Evolutionary conservation across 2,113 vertebrate species (phyloP), one percentile per base, ranked within the genome.

Genomic region (Halcyon senegalensis): DNA sequence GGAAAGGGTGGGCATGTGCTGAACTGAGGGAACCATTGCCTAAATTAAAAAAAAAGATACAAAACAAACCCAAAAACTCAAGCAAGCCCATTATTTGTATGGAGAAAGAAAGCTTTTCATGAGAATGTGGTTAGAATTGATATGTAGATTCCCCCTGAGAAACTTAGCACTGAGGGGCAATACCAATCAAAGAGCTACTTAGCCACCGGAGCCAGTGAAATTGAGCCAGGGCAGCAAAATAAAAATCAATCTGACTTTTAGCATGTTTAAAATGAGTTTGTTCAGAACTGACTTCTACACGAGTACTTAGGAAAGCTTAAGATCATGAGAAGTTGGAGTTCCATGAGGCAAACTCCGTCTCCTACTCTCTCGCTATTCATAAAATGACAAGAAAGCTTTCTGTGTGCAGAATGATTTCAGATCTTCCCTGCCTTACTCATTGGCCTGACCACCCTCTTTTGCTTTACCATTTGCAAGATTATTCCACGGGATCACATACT

Each of bases 121-220:
- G 87, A 67, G 75, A 72, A 60, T n/a, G 41, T 84, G 33, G 59
- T 77, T 96, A 86, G 76, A 74, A 88, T 23, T 64, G 14, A 37
- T 39, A 70, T 43, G 16, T n/a, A 3, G 56, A 44, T 86, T 91
- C 89, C 81, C 66, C 58, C 58, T 37, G 80, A 87, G 89, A 89
- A 92, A 41, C 84, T 94, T 66, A 87, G 86, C n/a, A 30, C 56
- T 43, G 44, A 60, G 78, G 44, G 63, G 78, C 85, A 94, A 87
- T 55, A 85, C 44, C 70, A 68, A 94, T 94, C 79, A 90, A 95
- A 93, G 68, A 84, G 30, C 69, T 82, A 62, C 80, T 91, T 89
- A 84, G 63, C 69, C 55, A 66, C 43, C 41, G 44, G 62, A 96
- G 66, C 74, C 69, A 73, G 58, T 35, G 73, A 96, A 92, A 93